These are phyloP conservation scores for Ectropis grisescens DNA, from an alignment of 1,140 invertebrate species.

Conservation along the genomic window DNA sequence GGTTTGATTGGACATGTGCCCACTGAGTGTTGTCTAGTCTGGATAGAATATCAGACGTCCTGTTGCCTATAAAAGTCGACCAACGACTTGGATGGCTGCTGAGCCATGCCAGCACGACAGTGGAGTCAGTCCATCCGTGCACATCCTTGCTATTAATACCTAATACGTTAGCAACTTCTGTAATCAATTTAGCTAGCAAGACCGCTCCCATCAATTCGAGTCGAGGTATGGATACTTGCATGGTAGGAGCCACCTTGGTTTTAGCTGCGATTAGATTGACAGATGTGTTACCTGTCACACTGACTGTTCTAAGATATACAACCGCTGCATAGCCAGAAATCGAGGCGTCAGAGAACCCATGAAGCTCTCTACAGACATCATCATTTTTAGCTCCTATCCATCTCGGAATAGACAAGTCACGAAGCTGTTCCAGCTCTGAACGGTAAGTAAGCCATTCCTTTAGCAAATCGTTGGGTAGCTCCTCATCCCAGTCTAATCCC, in stretches of 20 bases:
- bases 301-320: slow-evolving; percentile 19
- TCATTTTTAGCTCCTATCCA: slow-evolving; percentile 5
- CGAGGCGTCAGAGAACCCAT: slow-evolving; percentile 29
- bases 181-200: slow-evolving; percentile 17
- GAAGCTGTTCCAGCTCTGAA: too few relatives aligned
- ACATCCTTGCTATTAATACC: slow-evolving; percentile 17
- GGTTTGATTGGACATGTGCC: slow-evolving; percentile 38
- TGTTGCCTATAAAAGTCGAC: slow-evolving; percentile 45
- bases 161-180: slow-evolving; percentile 13
- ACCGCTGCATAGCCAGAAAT: slow-evolving; percentile 22
- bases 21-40: slow-evolving; percentile 22
- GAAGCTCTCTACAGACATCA: background rate
- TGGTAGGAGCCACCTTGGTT: slow-evolving; percentile 35
- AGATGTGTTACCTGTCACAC: slow-evolving; percentile 2
- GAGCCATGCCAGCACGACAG: slow-evolving; percentile 48
- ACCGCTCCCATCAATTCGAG: slow-evolving; percentile 38
- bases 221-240: slow-evolving; percentile 25
- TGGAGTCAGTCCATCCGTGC: slow-evolving; percentile 48
- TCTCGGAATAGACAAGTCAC: too few relatives aligned
- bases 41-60: slow-evolving; percentile 36
- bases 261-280: slow-evolving; percentile 10
- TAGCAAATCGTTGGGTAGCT: slow-evolving; percentile 12
- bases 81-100: slow-evolving; percentile 19
- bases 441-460: slow-evolving; percentile 17
- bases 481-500: slow-evolving; percentile 47